Evolutionary conservation across 2,113 vertebrate species (phyloP).

Genomic region (Marmota monax): DNA sequence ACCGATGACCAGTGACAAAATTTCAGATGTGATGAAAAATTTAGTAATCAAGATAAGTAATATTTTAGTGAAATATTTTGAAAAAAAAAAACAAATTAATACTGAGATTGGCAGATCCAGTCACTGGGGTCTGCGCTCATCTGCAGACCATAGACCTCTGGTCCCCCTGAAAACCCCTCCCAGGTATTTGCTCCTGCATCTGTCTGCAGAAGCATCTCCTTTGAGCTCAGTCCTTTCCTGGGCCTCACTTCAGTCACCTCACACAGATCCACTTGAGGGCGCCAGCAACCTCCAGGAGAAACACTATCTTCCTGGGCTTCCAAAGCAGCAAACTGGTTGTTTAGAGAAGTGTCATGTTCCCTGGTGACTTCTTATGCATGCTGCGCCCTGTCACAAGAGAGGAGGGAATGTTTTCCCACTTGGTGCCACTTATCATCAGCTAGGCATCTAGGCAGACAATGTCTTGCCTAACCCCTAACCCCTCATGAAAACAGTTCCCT

Average conservation of each 20-base stretch:
- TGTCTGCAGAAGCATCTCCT: not conserved
- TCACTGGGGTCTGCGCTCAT: not conserved
- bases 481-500: not conserved
- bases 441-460: not conserved
- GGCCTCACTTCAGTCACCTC: not conserved
- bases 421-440: not conserved
- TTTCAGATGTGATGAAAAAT: not conserved
- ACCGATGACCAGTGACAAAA: not conserved
- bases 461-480: not conserved
- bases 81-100: not conserved
- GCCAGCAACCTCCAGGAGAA: not conserved
- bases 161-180: not conserved
- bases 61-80: constrained; percentile 20
- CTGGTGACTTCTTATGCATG: not conserved
- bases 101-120: not conserved
- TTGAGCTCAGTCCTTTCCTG: not conserved
- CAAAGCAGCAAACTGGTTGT: not conserved
- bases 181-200: not conserved
- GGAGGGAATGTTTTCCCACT: not conserved
- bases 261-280: constrained; percentile 50
- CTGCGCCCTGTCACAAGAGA: not conserved
- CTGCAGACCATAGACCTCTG: fast-evolving
- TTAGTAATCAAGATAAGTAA: constrained; percentile 21
- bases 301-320: not conserved
- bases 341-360: not conserved